Conservation (phyloP, 1,140 invertebrate genomes). For the Nylanderia fulva region DNA sequence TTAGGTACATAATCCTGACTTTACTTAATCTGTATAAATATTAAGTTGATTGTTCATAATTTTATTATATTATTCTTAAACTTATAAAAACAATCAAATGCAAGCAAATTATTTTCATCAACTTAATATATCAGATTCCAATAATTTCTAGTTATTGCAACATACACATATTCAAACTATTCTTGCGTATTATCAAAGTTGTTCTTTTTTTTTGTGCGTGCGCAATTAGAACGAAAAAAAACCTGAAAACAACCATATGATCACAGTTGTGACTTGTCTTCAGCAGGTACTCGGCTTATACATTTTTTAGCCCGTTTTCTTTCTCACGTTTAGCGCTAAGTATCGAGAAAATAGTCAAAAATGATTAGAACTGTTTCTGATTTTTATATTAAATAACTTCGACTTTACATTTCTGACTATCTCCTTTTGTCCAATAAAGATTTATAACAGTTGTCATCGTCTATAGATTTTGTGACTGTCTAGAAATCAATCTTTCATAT, state of each 20-base stretch:
- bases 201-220: slow-evolving; percentile 14
- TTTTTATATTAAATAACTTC: background rate
- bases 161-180: background rate
- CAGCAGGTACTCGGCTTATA: slow-evolving; percentile 55
- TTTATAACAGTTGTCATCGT: background rate
- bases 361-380: slow-evolving; percentile 1
- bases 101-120: background rate
- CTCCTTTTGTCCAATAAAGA: background rate
- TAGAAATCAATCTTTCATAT: background rate
- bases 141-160: slow-evolving; percentile 3
- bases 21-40: background rate
- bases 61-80: background rate
- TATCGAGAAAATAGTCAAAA: slow-evolving; percentile 10
- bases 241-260: slow-evolving; percentile 36
- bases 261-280: slow-evolving; percentile 44
- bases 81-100: background rate
- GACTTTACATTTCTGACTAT: slow-evolving; percentile 12
- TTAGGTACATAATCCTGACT: background rate
- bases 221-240: slow-evolving; percentile 26
- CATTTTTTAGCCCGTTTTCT: slow-evolving; percentile 46
- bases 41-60: background rate
- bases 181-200: slow-evolving; percentile 1
- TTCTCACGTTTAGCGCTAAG: slow-evolving; percentile 41
- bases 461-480: background rate
- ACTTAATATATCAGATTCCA: background rate